phyloP scores from a whole-genome alignment of 2,888 invertebrate genomes.

The Melieria omissa region DNA sequence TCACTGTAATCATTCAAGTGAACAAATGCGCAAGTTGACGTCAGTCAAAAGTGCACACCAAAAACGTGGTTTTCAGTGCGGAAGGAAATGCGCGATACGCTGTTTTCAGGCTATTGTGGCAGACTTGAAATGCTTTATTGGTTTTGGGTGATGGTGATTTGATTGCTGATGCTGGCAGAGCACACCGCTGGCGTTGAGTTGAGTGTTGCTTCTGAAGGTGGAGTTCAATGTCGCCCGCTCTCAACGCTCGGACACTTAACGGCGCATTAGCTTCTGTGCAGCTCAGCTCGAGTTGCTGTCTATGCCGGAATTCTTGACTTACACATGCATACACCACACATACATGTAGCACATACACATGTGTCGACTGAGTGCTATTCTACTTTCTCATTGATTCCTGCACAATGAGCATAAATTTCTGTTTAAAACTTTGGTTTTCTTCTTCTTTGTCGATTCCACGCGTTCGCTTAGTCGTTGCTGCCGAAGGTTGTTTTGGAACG shows the following conservation, averaged over 20 bases:
- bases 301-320: neutral
- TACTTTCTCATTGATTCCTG: neutral
- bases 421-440: constrained; percentile 3
- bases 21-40: too few relatives aligned
- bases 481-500: constrained; percentile 46
- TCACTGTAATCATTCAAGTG: too few relatives aligned
- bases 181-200: neutral
- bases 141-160: too few relatives aligned
- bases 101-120: neutral
- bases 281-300: neutral
- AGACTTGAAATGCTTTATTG: neutral
- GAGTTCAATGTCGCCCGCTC: constrained; percentile 34
- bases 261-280: neutral
- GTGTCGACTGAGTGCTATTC: neutral
- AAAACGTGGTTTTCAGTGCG: constrained; percentile 25
- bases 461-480: neutral
- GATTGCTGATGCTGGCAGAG: neutral
- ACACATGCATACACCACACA: constrained; percentile 1
- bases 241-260: neutral
- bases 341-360: constrained; percentile 3
- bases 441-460: constrained; percentile 11
- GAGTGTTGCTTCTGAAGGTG: constrained; percentile 27
- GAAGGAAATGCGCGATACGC: constrained; percentile 30
- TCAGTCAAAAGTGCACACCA: too few relatives aligned
- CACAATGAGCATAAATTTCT: neutral